phyloP scores from a whole-genome alignment of 2,888 invertebrate species.

The Volucella bombylans region DNA sequence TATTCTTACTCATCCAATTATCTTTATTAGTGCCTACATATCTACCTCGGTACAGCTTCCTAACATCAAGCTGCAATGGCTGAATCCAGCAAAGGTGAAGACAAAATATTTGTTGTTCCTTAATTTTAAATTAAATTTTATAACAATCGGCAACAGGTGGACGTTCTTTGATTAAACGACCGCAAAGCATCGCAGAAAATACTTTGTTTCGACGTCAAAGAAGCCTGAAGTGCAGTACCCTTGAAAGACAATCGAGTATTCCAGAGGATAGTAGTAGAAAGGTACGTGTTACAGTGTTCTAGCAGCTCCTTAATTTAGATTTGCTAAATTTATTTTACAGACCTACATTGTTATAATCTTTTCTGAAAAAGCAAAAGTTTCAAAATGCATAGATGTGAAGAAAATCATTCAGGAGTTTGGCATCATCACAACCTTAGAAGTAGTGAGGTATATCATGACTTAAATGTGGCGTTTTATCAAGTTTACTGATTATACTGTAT shows the following conservation, averaged over 20 bases:
- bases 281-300: no score
- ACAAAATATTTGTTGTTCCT: not conserved
- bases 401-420: constrained; percentile 81
- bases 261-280: constrained; percentile 37
- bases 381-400: constrained; percentile 81
- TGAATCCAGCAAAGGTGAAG: constrained; percentile 54
- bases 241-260: constrained; percentile 76
- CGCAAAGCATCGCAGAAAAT: constrained; percentile 80
- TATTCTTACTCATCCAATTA: constrained; percentile 1
- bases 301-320: no score
- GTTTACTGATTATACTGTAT: not conserved
- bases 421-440: constrained; percentile 80
- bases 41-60: not conserved
- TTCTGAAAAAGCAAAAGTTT: constrained; percentile 80
- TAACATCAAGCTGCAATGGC: constrained; percentile 32
- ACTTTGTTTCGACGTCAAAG: constrained; percentile 80
- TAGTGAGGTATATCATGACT: constrained; percentile 77
- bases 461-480: no score
- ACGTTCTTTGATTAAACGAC: constrained; percentile 75
- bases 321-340: constrained; percentile 71
- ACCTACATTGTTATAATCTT: constrained; percentile 81
- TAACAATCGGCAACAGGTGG: constrained; percentile 14
- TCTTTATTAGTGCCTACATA: constrained; percentile 2
- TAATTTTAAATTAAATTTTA: not conserved
- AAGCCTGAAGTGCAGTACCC: constrained; percentile 77